phyloP scores from a whole-genome alignment of 2,113 vertebrate genomes.

The Panthera uncia region DNA sequence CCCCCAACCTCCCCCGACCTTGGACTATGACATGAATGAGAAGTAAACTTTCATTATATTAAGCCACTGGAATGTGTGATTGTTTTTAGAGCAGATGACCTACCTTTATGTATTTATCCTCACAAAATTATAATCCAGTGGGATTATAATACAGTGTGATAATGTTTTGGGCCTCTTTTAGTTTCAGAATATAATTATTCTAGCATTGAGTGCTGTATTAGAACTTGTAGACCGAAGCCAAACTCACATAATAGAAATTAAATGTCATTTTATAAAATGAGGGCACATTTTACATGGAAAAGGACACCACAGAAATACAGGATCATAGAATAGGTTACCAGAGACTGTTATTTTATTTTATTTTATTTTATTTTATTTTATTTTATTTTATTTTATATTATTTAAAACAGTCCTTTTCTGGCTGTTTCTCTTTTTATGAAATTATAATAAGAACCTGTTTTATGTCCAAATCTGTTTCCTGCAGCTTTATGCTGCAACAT shows the following conservation, averaged over 20 bases:
- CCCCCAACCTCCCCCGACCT: background rate
- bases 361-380: too few relatives aligned
- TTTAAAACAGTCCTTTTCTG: constrained; percentile 28
- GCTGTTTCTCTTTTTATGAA: constrained; percentile 56
- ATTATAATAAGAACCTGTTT: constrained; percentile 54
- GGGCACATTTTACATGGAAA: constrained; percentile 55
- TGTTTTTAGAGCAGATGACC: background rate
- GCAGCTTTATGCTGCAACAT: background rate
- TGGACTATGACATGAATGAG: background rate
- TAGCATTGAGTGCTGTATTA: background rate
- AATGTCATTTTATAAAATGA: constrained; percentile 59
- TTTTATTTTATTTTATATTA: too few relatives aligned
- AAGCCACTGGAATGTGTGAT: background rate
- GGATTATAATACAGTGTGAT: background rate
- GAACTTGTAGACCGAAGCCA: constrained; percentile 43
- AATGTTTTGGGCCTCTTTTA: background rate
- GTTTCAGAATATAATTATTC: background rate
- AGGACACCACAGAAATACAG: constrained; percentile 42
- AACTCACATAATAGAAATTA: constrained; percentile 49
- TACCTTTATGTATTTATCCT: background rate
- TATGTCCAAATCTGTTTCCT: constrained; percentile 62
- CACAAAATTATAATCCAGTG: constrained; percentile 14
- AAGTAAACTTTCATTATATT: background rate
- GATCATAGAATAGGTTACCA: constrained; percentile 24
- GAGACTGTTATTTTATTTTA: background rate